phyloP scores from a whole-genome alignment of 2,113 vertebrate genomes.

The Oostethus manadensis region DNA sequence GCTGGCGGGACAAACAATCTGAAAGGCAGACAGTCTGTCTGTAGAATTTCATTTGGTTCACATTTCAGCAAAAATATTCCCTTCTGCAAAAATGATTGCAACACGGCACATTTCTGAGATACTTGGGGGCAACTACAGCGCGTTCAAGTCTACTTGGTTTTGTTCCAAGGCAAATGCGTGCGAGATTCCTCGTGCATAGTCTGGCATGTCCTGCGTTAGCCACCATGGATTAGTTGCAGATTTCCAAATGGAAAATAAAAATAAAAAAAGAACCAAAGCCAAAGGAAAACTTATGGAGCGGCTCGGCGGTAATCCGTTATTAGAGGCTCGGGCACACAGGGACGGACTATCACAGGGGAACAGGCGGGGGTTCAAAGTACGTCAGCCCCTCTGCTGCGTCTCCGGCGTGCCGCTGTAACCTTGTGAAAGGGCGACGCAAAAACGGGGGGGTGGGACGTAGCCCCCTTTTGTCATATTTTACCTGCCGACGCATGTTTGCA shows the following conservation, averaged over 20 bases:
- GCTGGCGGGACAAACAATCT: slow-evolving; percentile 26
- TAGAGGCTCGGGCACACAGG: slow-evolving; percentile 58
- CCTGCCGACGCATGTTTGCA: slow-evolving; percentile 19
- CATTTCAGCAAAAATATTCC: slow-evolving; percentile 1
- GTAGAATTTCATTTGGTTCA: slow-evolving; percentile 9
- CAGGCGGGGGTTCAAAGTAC: slow-evolving; percentile 46
- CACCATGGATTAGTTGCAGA: slow-evolving; percentile 50
- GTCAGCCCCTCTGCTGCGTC: slow-evolving; percentile 37
- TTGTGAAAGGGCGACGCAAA: slow-evolving; percentile 53
- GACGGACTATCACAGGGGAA: slow-evolving; percentile 53
- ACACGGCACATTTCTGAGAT: not conserved
- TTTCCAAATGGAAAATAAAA: too few species aligned
- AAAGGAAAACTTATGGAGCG: slow-evolving; percentile 53
- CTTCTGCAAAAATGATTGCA: not conserved
- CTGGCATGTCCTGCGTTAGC: too few species aligned
- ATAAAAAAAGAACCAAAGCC: slow-evolving; percentile 36
- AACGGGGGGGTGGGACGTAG: slow-evolving; percentile 17
- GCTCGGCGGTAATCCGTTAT: slow-evolving; percentile 61
- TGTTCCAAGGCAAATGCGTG: slow-evolving; percentile 2
- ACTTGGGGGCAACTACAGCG: not conserved
- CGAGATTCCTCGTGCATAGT: not conserved
- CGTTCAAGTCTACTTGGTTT: slow-evolving; percentile 3
- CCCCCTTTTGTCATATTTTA: slow-evolving; percentile 27
- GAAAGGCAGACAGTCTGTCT: slow-evolving; percentile 24
- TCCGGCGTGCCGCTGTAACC: slow-evolving; percentile 50